Base-by-base conservation (phyloP, 1,140 invertebrate genomes). In the Dinothrombium tinctorium region DNA sequence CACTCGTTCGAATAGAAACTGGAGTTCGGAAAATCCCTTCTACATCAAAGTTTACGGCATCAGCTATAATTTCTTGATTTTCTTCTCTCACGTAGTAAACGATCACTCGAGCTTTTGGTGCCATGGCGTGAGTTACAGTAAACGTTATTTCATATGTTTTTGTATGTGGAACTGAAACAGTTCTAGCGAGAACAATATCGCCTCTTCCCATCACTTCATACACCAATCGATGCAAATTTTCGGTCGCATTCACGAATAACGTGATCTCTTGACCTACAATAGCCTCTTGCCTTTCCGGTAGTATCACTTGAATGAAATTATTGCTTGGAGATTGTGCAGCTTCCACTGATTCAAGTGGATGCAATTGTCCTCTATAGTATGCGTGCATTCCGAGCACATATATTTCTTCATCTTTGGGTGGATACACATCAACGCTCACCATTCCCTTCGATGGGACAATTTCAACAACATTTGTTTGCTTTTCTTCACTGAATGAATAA, bases 241-340 rank as follows among this genome's bases (percentile, higher is more conserved):
- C 69, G 0, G 81, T 87, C 2, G 78, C 73, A 44, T 77, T 76
- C 0, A 92, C 69, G 45, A 73, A 65, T 20, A 89, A 68, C 40
- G 73, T 68, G n/a, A 89, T 63, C 45, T 83, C 75, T 46, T 72
- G 66, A 48, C 77, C 78, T 1, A 73, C 67, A 53, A 23, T 43
- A 9, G 44, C 48, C 8, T 40, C 36, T 29, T n/a, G n/a, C n/a
- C n/a, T n/a, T n/a, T n/a, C n/a, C 59, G 47, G 22, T n/a, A 35
- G 19, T 5, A 29, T 66, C 69, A 73, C 69, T 50, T 77, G 76
- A 12, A 90, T 63, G 50, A 71, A 84, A 36, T 69, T 71, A 25
- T 74, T 73, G 48, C 69, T 72, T 1, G 69, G 65, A 5, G 75
- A 74, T 44, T 73, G 65, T 2, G 76, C 73, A 35, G 72, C 65